Percentiles rank a stretch among this genome's conserved stretches.
Conservation (phyloP, 2,888 invertebrate genomes). For the Poecilus cupreus region DNA sequence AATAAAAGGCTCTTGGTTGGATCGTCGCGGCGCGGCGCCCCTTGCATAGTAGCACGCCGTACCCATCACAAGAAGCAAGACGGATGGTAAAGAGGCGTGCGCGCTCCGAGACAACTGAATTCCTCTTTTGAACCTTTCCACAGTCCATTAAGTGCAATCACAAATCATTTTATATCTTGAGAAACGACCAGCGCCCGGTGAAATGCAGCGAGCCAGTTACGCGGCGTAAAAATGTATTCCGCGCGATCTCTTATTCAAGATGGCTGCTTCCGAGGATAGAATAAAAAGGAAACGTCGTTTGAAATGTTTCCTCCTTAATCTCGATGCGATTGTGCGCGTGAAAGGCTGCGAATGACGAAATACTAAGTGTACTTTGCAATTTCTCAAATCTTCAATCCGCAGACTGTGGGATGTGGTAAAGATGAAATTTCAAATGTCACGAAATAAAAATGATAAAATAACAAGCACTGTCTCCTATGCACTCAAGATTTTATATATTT, state of each 20-base stretch:
- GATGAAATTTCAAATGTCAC: no score
- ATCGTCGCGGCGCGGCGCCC: neutral
- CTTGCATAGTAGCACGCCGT: neutral
- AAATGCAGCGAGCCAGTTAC: slow-evolving; percentile 55
- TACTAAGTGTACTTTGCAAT: slow-evolving; percentile 55
- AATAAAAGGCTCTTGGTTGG: slow-evolving; percentile 30
- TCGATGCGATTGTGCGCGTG: slow-evolving; percentile 49
- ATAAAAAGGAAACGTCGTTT: slow-evolving; percentile 41
- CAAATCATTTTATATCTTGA: slow-evolving; percentile 60
- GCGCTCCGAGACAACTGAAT: slow-evolving; percentile 47
- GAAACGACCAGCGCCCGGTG: slow-evolving; percentile 43
- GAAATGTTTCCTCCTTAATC: slow-evolving; percentile 56
- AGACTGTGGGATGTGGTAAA: neutral
- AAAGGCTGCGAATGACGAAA: slow-evolving; percentile 38
- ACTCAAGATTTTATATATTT: no score
- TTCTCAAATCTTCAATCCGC: slow-evolving; percentile 47
- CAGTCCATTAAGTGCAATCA: slow-evolving; percentile 59
- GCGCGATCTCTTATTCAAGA: slow-evolving; percentile 56
- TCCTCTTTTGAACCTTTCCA: slow-evolving; percentile 57
- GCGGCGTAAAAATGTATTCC: slow-evolving; percentile 48
- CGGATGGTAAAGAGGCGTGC: slow-evolving; percentile 39
- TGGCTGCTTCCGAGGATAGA: slow-evolving; percentile 13
- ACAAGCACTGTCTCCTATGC: neutral
- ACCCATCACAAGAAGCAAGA: slow-evolving; percentile 1
- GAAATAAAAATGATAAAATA: slow-evolving; percentile 6